Conservation (phyloP, 1,140 invertebrate genomes). For the Pachypeltis micranthus region DNA sequence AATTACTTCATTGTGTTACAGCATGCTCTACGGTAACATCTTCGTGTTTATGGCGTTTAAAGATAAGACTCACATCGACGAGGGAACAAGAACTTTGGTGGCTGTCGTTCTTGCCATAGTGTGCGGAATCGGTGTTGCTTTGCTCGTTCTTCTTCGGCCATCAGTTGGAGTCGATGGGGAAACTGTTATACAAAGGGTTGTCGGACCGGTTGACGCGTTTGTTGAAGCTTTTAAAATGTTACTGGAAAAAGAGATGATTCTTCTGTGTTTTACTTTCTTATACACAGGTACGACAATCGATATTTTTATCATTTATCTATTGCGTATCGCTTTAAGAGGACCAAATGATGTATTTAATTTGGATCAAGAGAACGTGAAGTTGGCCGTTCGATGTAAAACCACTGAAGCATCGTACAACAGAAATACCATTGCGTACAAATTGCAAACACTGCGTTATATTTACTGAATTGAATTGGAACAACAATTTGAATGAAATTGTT, state of each 20-base stretch:
- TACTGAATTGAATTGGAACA: too few species aligned
- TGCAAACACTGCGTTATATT: too few species aligned
- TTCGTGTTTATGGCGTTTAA: constrained; percentile 86
- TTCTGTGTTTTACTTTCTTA: constrained; percentile 73
- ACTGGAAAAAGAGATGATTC: constrained; percentile 67
- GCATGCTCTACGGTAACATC: constrained; percentile 84
- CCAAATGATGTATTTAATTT: too few species aligned
- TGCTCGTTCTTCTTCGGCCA: constrained; percentile 51
- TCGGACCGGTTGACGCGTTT: constrained; percentile 51
- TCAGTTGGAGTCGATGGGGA: constrained; percentile 40
- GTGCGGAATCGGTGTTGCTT: constrained; percentile 54
- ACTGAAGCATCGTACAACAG: too few species aligned
- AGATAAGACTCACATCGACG: constrained; percentile 48
- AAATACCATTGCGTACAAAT: too few species aligned
- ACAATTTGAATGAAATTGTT: too few species aligned
- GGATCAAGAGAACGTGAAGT: too few species aligned
- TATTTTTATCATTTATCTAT: too few species aligned
- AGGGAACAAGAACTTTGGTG: constrained; percentile 52
- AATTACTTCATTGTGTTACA: constrained; percentile 41
- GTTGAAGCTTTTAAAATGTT: constrained; percentile 63
- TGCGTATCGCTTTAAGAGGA: too few species aligned
- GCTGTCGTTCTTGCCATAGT: constrained; percentile 61
- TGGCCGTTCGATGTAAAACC: too few species aligned
- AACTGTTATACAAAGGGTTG: constrained; percentile 40
- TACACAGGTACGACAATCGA: constrained; percentile 79